Evolutionary conservation across 2,113 vertebrate species (phyloP), one percentile per base, ranked within the genome.

Genomic region (Dasypus novemcinctus): DNA sequence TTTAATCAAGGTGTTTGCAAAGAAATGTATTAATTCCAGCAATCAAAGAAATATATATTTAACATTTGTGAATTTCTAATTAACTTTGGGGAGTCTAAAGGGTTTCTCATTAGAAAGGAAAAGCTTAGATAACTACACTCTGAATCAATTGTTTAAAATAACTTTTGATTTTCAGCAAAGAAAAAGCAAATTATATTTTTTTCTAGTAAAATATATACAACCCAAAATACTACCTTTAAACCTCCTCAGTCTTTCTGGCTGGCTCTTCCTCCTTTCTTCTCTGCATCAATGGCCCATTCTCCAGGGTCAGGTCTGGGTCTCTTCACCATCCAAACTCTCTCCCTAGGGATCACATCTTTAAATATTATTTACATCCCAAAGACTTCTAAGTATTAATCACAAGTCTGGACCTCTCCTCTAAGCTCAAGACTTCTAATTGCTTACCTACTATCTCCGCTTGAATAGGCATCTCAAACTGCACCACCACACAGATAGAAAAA

Each of bases 111-210:
- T 83, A 38, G n/a, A 2, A 33, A 4, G 29, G 36, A 87, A 29
- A n/a, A 25, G 23, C 46, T 79, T 79, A 64, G 59, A 54, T 75
- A 87, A 76, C 13, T 63, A 64, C 7, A 46, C 11, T 72, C 61
- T 89, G 75, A 79, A 43, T 29, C 74, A 57, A 29, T 29, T 82
- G 13, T 87, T 95, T 91, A 75, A 82, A 69, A 84, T 63, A 90
- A 72, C 71, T 87, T 95, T 88, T n/a, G 84, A 75, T 64, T 91
- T 93, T 91, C 52, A 93, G 64, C 18, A 59, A 33, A 66, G 72
- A 54, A 93, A 96, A 92, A 11, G 8, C 71, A 82, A 61, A 66
- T 4, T 87, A 52, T 21, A 57, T 21, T 2, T 20, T 57, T 20
- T 57, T 57, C 54, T 57, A 57, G 54, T 57, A 57, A 57, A 57